Evolutionary conservation across 2,797 vertebrate species (phyloP), one percentile per base, ranked within the genome.

Genomic region (Melanotaenia parkinsoni): DNA sequence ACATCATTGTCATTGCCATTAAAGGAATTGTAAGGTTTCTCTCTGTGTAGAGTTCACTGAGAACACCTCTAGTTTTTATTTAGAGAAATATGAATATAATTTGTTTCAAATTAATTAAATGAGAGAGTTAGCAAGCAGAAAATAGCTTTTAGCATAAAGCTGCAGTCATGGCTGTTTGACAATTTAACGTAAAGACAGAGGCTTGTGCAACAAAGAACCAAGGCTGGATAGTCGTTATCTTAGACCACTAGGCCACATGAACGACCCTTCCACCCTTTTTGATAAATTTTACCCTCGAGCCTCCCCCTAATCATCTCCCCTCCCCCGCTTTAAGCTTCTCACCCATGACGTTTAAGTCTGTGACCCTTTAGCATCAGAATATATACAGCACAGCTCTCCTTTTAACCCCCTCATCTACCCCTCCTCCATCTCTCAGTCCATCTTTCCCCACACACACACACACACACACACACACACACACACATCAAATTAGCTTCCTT

Each of bases 301-400:
- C 66, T 71, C 66, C 40, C 33, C 14, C 2, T 62, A 70, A 66
- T 33, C 74, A 63, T 10, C 66, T 43, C 73, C 76, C 83, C 43
- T 73, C 80, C 79, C 83, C 84, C 84, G 18, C 79, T 33, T 37
- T 75, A 74, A 89, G 79, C 85, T 70, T 58, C 35, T 5, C 22
- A 72, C 58, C 59, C 50, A 57, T 30, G 14, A 59, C 13, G 64
- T 58, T 84, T 79, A 85, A 85, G 84, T 74, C 38, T 0, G 3
- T 86, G 83, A 87, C 87, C 86, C 84, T 69, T 20, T 20, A 84
- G 80, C 80, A 77, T 86, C 66, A 35, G 45, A 32, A 80, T 28
- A 83, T 67, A 71, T 70, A 80, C 82, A 76, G 67, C 83, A 37
- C 45, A 13, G 54, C 67, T 70, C 71, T 76, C 54, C 63, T 76